A percentile compares a stretch with the other conserved stretches of the same genome.
Conservation (phyloP, 2,113 vertebrate species). For the Promerops cafer region DNA sequence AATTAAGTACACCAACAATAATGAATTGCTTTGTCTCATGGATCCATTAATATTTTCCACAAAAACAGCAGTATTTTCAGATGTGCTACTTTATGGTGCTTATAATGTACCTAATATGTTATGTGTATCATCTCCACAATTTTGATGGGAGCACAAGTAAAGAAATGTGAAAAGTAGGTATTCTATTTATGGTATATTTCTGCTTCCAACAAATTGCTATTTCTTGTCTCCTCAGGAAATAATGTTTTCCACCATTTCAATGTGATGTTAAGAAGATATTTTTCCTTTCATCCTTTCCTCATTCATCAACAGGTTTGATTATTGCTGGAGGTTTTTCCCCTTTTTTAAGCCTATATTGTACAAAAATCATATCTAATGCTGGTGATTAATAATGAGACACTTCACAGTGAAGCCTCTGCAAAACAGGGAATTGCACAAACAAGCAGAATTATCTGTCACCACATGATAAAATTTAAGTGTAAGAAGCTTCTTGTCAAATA, state of each 20-base stretch:
- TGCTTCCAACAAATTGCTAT: not conserved
- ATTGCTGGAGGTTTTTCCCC: not conserved
- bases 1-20: not conserved
- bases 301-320: not conserved
- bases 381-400: slow-evolving; percentile 75
- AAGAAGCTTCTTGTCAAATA: slow-evolving; percentile 76
- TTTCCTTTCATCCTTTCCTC: not conserved
- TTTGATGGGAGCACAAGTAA: not conserved
- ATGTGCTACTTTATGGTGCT: not conserved
- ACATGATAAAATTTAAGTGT: slow-evolving; percentile 77
- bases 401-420: slow-evolving; percentile 55
- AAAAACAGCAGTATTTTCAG: not conserved
- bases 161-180: not conserved
- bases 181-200: not conserved
- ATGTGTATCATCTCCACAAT: rapidly evolving
- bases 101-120: not conserved
- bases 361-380: slow-evolving; percentile 70
- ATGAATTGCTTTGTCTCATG: not conserved
- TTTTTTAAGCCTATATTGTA: not conserved
- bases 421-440: slow-evolving; percentile 74
- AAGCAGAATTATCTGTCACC: slow-evolving; percentile 73
- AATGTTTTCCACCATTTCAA: not conserved
- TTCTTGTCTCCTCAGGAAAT: not conserved
- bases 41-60: not conserved
- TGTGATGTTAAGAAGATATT: not conserved